phyloP scores from a whole-genome alignment of 2,888 invertebrate genomes.

The Norana najaformis region DNA sequence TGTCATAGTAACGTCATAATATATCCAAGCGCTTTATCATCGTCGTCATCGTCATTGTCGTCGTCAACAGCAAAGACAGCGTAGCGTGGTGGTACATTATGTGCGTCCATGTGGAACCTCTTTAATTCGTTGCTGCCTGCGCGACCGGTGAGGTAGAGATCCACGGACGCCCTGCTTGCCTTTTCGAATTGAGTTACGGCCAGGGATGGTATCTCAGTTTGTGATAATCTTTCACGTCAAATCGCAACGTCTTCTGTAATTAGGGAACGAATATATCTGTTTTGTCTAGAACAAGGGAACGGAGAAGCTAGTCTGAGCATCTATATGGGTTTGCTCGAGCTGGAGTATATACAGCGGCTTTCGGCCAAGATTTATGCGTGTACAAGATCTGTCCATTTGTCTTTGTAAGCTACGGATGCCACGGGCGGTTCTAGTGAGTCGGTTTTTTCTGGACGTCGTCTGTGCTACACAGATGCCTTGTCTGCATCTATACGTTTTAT shows the following conservation, averaged over 20 bases:
- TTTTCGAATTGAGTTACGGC: neutral
- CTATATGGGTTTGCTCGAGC: neutral
- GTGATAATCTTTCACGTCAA: neutral
- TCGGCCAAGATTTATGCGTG: neutral
- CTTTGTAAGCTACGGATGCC: constrained; percentile 4
- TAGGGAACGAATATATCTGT: neutral
- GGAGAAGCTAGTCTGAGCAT: neutral
- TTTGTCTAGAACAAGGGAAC: neutral
- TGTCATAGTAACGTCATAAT: neutral
- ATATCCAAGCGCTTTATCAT: neutral
- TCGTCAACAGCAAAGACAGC: neutral
- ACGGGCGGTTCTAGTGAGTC: neutral
- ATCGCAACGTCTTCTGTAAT: neutral
- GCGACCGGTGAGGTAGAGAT: neutral
- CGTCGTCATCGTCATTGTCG: neutral
- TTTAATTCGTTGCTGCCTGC: neutral
- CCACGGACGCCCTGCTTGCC: neutral
- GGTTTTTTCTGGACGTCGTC: neutral
- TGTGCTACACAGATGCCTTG: neutral
- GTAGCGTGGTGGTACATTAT: neutral
- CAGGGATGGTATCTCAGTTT: too few species aligned
- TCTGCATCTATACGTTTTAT: neutral
- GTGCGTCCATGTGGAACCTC: neutral
- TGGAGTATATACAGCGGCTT: constrained; percentile 4
- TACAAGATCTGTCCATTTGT: neutral